A percentile compares a stretch with the other conserved stretches of the same genome.
Conservation (phyloP, 2,797 vertebrate genomes). For the Coregonus suidteri region DNA sequence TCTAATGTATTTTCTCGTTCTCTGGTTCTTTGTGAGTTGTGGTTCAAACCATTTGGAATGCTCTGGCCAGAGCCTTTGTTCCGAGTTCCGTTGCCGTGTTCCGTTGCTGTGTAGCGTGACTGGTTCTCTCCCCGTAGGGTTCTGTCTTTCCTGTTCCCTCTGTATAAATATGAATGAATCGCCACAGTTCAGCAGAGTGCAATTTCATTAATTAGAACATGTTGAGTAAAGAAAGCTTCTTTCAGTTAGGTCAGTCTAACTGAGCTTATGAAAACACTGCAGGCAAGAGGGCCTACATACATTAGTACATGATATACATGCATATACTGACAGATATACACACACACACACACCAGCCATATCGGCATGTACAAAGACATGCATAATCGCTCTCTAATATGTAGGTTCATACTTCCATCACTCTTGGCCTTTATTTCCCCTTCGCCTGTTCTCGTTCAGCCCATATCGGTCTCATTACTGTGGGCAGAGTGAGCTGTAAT, state of each 20-base stretch:
- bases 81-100: slow-evolving; percentile 28
- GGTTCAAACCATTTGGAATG: slow-evolving; percentile 20
- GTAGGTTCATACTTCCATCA: slow-evolving; percentile 51
- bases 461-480: slow-evolving; percentile 54
- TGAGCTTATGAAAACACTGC: slow-evolving; percentile 60
- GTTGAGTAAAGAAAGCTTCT: slow-evolving; percentile 35
- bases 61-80: slow-evolving; percentile 21
- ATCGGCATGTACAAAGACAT: slow-evolving; percentile 55
- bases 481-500: slow-evolving; percentile 56
- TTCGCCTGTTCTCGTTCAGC: slow-evolving; percentile 39
- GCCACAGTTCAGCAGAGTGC: slow-evolving; percentile 36
- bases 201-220: slow-evolving; percentile 56
- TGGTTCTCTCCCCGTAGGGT: slow-evolving; percentile 21
- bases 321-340: neutral
- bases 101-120: slow-evolving; percentile 21
- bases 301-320: slow-evolving; percentile 17
- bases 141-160: slow-evolving; percentile 37
- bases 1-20: neutral
- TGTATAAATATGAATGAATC: slow-evolving; percentile 60
- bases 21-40: slow-evolving; percentile 16
- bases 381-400: slow-evolving; percentile 59
- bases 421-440: slow-evolving; percentile 38
- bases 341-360: slow-evolving; percentile 21
- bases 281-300: slow-evolving; percentile 33
- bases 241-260: slow-evolving; percentile 32